Base-by-base conservation (phyloP, 2,888 invertebrate species). In the Cepaea hortensis region DNA sequence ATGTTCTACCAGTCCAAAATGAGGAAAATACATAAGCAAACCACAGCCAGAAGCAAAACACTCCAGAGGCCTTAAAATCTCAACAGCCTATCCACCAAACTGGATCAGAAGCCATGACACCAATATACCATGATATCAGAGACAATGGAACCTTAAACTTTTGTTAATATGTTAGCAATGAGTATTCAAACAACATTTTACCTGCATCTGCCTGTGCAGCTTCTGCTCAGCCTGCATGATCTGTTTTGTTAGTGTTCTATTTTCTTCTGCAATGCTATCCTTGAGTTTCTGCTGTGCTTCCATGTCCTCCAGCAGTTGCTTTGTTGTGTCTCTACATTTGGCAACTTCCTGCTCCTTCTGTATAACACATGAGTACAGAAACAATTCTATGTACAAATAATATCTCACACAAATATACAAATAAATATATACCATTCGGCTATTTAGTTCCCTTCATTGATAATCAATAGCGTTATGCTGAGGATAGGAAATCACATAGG, bases 271-370 rank as follows among this genome's bases (percentile, higher is more conserved):
- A 18, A 92, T 88, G 55, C 89, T 85, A 61, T 91, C 90, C 87
- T 91, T 92, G 81, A 92, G 81, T 23, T 85, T 86, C 73, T 90
- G 90, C 15, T 90, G 87, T 23, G 89, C 88, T 82, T 92, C 90
- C 65, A 92, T 85, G 77, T 93, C 92, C 35, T 89, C 88, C 81
- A 92, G 88, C 73, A 92, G 88, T 84, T 91, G 91, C 81, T 91
- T 92, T 3, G 88, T 86, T 75, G 81, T 81, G 13, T 79, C 81
- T 11, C 87, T 85, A 82, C 85, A 87, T 79, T 85, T 85, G 11
- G 68, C 55, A 75, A 86, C 80, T 62, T 89, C 88, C 9, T 84
- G 85, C 70, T 80, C 81, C 68, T 62, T 65, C 86, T 86, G 62
- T 35, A 35, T 13, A 15, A 83, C 9, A 75, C 18, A 13, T 5